phyloP scores from a whole-genome alignment of 2,113 vertebrate genomes.

The Rutilus rutilus region DNA sequence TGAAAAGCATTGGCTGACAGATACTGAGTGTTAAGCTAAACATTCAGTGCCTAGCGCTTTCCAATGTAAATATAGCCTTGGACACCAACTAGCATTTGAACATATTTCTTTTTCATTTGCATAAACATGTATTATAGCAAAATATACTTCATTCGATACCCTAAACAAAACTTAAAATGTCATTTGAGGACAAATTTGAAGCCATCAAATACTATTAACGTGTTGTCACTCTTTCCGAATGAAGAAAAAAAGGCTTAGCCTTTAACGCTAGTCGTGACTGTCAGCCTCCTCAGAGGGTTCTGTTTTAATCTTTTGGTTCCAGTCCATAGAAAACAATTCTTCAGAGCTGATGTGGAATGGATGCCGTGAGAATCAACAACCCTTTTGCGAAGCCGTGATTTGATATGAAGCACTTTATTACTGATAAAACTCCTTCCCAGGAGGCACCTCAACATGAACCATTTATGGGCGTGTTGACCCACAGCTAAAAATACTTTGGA shows the following conservation, averaged over 20 bases:
- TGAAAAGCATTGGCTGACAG: not conserved
- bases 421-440: slow-evolving; percentile 50
- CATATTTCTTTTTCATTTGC: not conserved
- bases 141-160: not conserved
- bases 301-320: slow-evolving; percentile 73
- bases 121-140: not conserved
- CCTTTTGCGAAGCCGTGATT: slow-evolving; percentile 43
- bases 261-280: not conserved
- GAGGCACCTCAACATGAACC: slow-evolving; percentile 17
- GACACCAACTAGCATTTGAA: slow-evolving; percentile 15
- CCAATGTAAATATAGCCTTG: slow-evolving; percentile 1
- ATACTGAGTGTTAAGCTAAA: slow-evolving; percentile 28
- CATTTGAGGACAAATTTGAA: not conserved
- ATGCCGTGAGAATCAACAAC: slow-evolving; percentile 58
- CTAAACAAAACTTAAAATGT: slow-evolving; percentile 1
- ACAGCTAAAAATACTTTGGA: slow-evolving; percentile 44
- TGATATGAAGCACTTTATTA: slow-evolving; percentile 47
- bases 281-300: slow-evolving; percentile 41
- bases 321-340: slow-evolving; percentile 72
- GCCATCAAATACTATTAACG: not conserved
- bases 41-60: slow-evolving; percentile 11
- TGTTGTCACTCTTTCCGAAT: slow-evolving; percentile 18
- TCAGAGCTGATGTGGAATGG: slow-evolving; percentile 55
- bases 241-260: not conserved
- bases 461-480: slow-evolving; percentile 48